Evolutionary conservation across 2,888 invertebrate genomes (phyloP), one percentile per base, ranked within the genome.

Genomic region (Drosophila flavopinicola): DNA sequence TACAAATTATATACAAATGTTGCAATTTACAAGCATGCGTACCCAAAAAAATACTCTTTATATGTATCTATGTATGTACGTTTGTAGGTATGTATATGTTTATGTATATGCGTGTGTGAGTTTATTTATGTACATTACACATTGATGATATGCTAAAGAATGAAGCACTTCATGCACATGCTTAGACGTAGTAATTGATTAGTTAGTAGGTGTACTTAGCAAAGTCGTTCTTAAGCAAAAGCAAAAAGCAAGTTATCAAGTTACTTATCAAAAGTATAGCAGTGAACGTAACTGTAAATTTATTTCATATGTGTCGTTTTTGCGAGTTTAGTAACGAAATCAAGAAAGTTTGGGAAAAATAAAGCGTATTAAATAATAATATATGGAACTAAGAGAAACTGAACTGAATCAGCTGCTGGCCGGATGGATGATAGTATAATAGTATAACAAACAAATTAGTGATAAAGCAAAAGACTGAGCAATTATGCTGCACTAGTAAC

Each of bases 191-290:
- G 6, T 33, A 11, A 53, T 1, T 33, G 32, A 53, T 51, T 24
- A 53, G 30, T n/a, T n/a, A n/a, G 41, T 45, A 30, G 51, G 69
- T 35, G 41, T 45, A 30, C 47, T 64, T 35, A 54, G 57, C 47
- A 45, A 69, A 69, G 44, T 57, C 25, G 17, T 42, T 51, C 7
- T 39, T 44, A 72, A 74, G 71, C 71, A 72, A 72, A 74, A 74
- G 72, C 72, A 72, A 72, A 71, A 69, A 52, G 68, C 64, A 64
- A 59, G 57, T 53, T 58, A 44, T 57, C 25, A 42, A 37, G 17
- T 7, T 47, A 37, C n/a, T 7, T 47, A 47, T 66, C 49, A 52
- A 52, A 63, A 52, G 32, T 25, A 64, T 64, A 49, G 52, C 69
- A 64, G 48, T 52, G 23, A 54, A 67, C 37, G 27, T 20, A 38